Conservation (phyloP, 1,140 invertebrate genomes). For the Lepidotrigona ventralis region DNA sequence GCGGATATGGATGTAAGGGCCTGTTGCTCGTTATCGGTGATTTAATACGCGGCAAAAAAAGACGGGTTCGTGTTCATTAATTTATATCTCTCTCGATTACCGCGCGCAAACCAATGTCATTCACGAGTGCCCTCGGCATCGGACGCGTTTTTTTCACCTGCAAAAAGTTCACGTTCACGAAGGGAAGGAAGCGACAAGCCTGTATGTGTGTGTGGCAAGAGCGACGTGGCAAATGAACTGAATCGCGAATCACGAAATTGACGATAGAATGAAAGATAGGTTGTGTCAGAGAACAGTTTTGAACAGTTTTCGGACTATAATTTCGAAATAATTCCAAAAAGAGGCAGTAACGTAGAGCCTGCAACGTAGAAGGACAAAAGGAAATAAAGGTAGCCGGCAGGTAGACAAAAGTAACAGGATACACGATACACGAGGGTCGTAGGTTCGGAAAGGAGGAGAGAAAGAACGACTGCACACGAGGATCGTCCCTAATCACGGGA, state of each 20-base stretch:
- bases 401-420: constrained; percentile 36
- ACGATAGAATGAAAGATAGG: not conserved
- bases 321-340: not conserved
- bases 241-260: not conserved
- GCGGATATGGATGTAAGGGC: constrained; percentile 7
- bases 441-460: constrained; percentile 40
- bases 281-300: no score
- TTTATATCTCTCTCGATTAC: constrained; percentile 6
- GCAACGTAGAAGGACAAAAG: not conserved
- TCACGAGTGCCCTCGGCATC: not conserved
- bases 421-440: not conserved
- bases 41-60: constrained; percentile 24
- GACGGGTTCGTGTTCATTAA: constrained; percentile 1
- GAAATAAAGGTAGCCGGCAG: not conserved
- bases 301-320: no score
- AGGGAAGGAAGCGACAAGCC: constrained; percentile 6
- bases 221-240: constrained; percentile 72
- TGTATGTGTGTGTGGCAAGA: constrained; percentile 40
- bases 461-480: constrained; percentile 31
- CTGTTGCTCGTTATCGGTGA: constrained; percentile 35
- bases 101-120: constrained; percentile 17
- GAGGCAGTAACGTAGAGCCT: not conserved
- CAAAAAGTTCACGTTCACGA: not conserved
- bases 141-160: not conserved
- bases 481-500: constrained; percentile 63